Percentiles rank a stretch among this genome's conserved stretches.
These are phyloP conservation scores for Dimorphilus gyrociliatus DNA, from an alignment of 2,888 invertebrate genomes.

Conservation along the genomic window DNA sequence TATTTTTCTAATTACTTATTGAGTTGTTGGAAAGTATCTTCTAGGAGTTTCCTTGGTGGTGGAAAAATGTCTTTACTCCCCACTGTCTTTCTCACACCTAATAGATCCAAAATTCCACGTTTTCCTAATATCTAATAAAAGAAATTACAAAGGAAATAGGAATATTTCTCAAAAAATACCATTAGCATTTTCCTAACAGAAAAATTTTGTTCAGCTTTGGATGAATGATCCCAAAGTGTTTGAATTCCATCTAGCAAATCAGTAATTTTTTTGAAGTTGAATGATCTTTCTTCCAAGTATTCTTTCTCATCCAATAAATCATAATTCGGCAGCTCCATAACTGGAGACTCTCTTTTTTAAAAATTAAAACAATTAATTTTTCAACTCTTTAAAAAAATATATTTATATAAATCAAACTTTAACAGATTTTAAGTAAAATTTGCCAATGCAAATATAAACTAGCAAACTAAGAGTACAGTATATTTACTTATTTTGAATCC, in stretches of 20 bases:
- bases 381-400: background rate
- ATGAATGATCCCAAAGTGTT: slow-evolving; percentile 18
- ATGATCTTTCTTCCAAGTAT: slow-evolving; percentile 24
- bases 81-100: slow-evolving; percentile 30
- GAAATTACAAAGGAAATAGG: background rate
- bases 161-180: slow-evolving; percentile 5
- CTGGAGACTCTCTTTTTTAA: slow-evolving; percentile 24
- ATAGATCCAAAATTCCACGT: slow-evolving; percentile 27
- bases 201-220: slow-evolving; percentile 18
- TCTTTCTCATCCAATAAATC: slow-evolving; percentile 27
- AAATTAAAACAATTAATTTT: background rate
- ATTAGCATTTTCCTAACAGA: slow-evolving; percentile 19
- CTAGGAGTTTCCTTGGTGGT: slow-evolving; percentile 16
- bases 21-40: slow-evolving; percentile 19
- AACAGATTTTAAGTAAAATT: background rate
- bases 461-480: background rate
- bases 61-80: slow-evolving; percentile 27
- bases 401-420: background rate
- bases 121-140: slow-evolving; percentile 19
- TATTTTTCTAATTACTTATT: slow-evolving; percentile 16
- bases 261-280: slow-evolving; percentile 16
- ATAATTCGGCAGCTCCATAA: slow-evolving; percentile 24
- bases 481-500: slow-evolving; percentile 19
- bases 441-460: no score
- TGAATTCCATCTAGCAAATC: slow-evolving; percentile 19